phyloP scores from a whole-genome alignment of 2,113 vertebrate genomes.

The Chroicocephalus ridibundus region DNA sequence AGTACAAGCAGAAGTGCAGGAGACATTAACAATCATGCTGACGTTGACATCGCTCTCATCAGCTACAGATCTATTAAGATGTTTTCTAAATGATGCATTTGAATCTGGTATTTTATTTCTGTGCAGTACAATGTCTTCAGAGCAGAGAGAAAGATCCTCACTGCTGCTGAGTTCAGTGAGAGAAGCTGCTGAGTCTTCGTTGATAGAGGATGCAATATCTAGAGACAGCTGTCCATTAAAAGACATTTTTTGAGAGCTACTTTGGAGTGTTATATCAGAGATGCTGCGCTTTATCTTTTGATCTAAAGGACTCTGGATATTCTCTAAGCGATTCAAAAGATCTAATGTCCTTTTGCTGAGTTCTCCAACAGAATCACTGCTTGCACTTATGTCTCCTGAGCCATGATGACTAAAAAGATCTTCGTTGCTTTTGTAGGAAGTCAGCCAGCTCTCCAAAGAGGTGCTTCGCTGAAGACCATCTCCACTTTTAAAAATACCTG shows the following conservation, averaged over 20 bases:
- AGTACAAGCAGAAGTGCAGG: slow-evolving; percentile 93
- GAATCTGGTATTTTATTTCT: slow-evolving; percentile 83
- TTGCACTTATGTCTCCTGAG: slow-evolving; percentile 77
- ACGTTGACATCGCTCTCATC: slow-evolving; percentile 90
- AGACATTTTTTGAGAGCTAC: slow-evolving; percentile 79
- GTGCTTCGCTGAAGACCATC: slow-evolving; percentile 86
- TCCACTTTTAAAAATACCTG: slow-evolving; percentile 77
- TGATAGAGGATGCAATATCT: slow-evolving; percentile 81
- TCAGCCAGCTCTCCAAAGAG: slow-evolving; percentile 90
- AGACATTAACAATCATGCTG: slow-evolving; percentile 98
- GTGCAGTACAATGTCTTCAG: slow-evolving; percentile 86
- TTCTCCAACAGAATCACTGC: slow-evolving; percentile 85
- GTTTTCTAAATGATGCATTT: slow-evolving; percentile 83
- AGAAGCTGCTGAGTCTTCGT: slow-evolving; percentile 88
- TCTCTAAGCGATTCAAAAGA: slow-evolving; percentile 91
- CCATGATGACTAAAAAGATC: slow-evolving; percentile 82
- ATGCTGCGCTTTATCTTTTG: slow-evolving; percentile 92
- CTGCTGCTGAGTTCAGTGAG: slow-evolving; percentile 92
- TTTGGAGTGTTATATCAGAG: slow-evolving; percentile 90
- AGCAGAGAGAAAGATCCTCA: slow-evolving; percentile 89
- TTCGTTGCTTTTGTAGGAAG: slow-evolving; percentile 81
- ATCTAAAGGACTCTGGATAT: slow-evolving; percentile 88
- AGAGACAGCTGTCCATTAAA: slow-evolving; percentile 67
- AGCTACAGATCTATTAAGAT: slow-evolving; percentile 75
- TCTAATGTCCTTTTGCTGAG: slow-evolving; percentile 94